phyloP scores from a whole-genome alignment of 92 coral and sea anemone genomes.

The Zoanthus gigantus region DNA sequence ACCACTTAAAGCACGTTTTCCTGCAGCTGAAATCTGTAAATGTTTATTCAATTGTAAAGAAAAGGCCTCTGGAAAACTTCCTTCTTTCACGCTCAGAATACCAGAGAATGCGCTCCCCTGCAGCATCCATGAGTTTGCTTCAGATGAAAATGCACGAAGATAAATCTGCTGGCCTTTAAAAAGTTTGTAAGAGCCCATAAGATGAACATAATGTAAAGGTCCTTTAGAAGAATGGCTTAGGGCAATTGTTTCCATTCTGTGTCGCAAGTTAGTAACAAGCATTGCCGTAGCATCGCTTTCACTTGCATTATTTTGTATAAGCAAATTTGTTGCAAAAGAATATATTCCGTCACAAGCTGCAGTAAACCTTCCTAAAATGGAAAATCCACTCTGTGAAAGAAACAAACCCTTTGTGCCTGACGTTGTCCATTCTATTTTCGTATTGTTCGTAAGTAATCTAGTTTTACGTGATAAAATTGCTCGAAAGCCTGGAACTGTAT shows the following conservation, averaged over 20 bases:
- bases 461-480: constrained; percentile 14
- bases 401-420: constrained; percentile 28
- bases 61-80: not conserved
- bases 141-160: constrained; percentile 29
- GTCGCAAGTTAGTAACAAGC: not conserved
- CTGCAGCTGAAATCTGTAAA: not conserved
- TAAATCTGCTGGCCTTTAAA: constrained; percentile 16
- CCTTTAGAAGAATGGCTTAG: not conserved
- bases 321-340: constrained; percentile 25
- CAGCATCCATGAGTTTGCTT: not conserved
- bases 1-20: constrained; percentile 7
- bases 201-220: not conserved
- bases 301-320: constrained; percentile 4
- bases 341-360: constrained; percentile 28
- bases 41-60: constrained; percentile 10
- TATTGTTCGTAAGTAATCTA: not conserved
- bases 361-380: constrained; percentile 18
- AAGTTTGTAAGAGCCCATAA: constrained; percentile 16
- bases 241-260: constrained; percentile 16
- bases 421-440: constrained; percentile 18
- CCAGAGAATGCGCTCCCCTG: constrained; percentile 39
- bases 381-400: constrained; percentile 32
- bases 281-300: not conserved
- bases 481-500: constrained; percentile 30
- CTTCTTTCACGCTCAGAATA: not conserved